Percentiles rank a stretch among this genome's conserved stretches.
Evolutionary conservation across 1,140 invertebrate species (phyloP).

Genomic region (Orussus abietinus): DNA sequence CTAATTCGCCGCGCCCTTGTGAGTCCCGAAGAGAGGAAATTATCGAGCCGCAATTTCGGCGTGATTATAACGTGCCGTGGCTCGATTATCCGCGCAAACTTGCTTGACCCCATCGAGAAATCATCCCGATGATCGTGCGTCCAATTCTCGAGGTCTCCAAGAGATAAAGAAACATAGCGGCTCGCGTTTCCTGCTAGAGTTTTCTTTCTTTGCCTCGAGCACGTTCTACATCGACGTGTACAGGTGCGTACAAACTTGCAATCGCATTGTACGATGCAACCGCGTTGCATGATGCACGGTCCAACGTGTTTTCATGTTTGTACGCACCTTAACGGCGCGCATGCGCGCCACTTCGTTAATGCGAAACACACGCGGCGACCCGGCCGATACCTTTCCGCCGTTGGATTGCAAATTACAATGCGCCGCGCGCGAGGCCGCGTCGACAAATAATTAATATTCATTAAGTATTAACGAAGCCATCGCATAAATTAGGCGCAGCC

Average conservation of each 20-base stretch:
- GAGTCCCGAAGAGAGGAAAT: neutral
- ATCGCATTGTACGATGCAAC: too few relatives aligned
- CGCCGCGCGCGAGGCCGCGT: constrained; percentile 20
- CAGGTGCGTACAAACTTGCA: too few relatives aligned
- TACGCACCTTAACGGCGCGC: too few relatives aligned
- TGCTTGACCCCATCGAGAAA: too few relatives aligned
- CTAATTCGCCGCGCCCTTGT: constrained; percentile 1
- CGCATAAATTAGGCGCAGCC: constrained; percentile 42
- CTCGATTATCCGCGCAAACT: neutral
- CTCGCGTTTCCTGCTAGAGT: too few relatives aligned
- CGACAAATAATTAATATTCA: constrained; percentile 53
- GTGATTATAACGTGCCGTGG: neutral
- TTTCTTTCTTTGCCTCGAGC: too few relatives aligned
- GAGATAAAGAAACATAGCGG: too few relatives aligned
- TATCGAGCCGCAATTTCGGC: neutral
- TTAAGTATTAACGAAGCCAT: constrained; percentile 51
- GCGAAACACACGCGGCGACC: constrained; percentile 1
- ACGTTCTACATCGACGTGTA: too few relatives aligned
- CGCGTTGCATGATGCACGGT: too few relatives aligned
- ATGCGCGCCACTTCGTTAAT: constrained; percentile 3
- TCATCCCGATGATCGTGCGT: too few relatives aligned
- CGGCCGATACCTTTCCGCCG: constrained; percentile 24
- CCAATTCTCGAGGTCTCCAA: too few relatives aligned
- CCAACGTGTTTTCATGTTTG: too few relatives aligned
- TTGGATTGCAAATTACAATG: constrained; percentile 50